A percentile compares a stretch with the other conserved stretches of the same genome.
These are phyloP conservation scores for Scatophagus argus DNA, from an alignment of 2,113 vertebrate genomes.

Conservation along the genomic window DNA sequence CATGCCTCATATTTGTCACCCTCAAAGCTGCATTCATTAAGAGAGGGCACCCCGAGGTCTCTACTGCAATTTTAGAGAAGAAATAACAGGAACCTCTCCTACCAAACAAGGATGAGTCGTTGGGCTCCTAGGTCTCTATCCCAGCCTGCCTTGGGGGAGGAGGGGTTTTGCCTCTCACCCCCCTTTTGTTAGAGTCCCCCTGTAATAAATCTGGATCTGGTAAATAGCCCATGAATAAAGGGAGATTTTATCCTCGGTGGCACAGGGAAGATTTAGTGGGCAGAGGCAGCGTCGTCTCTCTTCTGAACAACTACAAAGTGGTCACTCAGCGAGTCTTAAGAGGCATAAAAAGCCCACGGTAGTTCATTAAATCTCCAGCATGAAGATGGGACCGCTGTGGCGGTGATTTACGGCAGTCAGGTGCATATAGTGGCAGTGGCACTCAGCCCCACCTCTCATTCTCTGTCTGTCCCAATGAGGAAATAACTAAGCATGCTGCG, in stretches of 20 bases:
- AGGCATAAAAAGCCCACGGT: conserved; percentile 81
- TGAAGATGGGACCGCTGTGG: conserved; percentile 77
- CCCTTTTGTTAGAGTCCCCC: conserved; percentile 80
- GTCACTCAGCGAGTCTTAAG: conserved; percentile 82
- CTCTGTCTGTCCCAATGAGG: conserved; percentile 75
- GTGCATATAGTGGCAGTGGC: conserved; percentile 72
- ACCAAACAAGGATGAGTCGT: conserved; percentile 65
- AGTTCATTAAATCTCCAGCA: conserved; percentile 85
- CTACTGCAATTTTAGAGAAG: conserved; percentile 31
- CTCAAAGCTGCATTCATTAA: conserved; percentile 17
- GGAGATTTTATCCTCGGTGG: conserved; percentile 83
- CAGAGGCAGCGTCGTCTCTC: conserved; percentile 78
- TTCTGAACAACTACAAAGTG: conserved; percentile 84
- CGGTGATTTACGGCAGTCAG: conserved; percentile 81
- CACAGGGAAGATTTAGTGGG: conserved; percentile 83
- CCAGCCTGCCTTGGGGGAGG: conserved; percentile 51
- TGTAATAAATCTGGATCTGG: conserved; percentile 85
- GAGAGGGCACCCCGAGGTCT: conserved; percentile 23
- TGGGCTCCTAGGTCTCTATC: conserved; percentile 55
- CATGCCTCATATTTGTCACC: conserved; percentile 6
- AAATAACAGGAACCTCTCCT: background rate
- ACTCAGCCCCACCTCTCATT: conserved; percentile 73
- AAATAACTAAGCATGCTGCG: conserved; percentile 66
- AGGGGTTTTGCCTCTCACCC: conserved; percentile 63
- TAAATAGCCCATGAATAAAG: conserved; percentile 87